These are phyloP conservation scores for Sebastiscus tertius DNA, from an alignment of 2,797 vertebrate species.

Conservation along the genomic window DNA sequence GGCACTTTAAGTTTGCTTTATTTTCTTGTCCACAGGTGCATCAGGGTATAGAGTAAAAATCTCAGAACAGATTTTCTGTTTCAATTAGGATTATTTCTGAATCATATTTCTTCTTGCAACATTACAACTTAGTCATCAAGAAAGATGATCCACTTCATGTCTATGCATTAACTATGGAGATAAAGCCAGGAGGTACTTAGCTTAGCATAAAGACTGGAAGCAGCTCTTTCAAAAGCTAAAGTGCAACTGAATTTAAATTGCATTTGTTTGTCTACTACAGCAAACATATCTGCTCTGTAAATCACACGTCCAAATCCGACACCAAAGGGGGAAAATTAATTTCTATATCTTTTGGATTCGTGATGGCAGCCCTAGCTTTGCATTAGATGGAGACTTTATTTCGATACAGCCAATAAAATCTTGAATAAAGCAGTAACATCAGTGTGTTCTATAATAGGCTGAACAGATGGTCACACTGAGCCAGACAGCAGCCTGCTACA, in stretches of 20 bases:
- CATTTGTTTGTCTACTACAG: background rate
- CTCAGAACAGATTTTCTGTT: background rate
- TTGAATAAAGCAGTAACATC: background rate
- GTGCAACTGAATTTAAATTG: background rate
- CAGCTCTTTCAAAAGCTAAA: background rate
- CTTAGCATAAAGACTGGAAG: background rate
- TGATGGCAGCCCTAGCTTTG: background rate
- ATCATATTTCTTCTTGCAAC: background rate
- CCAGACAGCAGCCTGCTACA: background rate
- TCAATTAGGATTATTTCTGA: background rate
- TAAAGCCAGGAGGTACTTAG: background rate
- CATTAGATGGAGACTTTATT: background rate
- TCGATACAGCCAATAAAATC: background rate
- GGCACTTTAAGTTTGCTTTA: background rate
- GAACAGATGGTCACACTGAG: background rate
- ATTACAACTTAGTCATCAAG: background rate
- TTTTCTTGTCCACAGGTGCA: background rate
- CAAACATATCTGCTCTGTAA: background rate
- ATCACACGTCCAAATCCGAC: background rate
- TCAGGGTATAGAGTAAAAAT: background rate
- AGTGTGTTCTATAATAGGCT: background rate
- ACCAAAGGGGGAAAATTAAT: background rate
- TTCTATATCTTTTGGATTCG: background rate
- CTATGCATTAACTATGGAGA: background rate
- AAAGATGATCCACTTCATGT: background rate